Conservation (phyloP, 2,888 invertebrate species). For the Odontocerum albicorne region DNA sequence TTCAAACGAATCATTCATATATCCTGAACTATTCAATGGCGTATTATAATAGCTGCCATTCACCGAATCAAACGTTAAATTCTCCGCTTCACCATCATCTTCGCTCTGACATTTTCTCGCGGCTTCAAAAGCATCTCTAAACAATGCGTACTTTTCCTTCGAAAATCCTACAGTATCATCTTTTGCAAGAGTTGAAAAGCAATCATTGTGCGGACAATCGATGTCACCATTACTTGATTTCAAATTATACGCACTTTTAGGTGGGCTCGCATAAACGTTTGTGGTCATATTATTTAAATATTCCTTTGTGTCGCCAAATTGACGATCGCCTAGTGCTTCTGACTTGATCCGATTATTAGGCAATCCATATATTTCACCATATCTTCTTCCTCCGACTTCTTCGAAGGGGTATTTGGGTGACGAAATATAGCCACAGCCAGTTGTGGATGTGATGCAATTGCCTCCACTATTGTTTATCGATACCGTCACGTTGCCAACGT, state of each 20-base stretch:
- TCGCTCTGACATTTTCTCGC: conserved; percentile 38
- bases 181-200: conserved; percentile 8
- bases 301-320: conserved; percentile 6
- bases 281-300: conserved; percentile 1
- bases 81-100: neutral
- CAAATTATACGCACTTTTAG: conserved; percentile 37
- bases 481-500: conserved; percentile 76
- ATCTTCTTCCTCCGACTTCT: conserved; percentile 9
- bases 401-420: conserved; percentile 32
- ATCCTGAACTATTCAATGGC: conserved; percentile 6
- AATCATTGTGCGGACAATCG: conserved; percentile 12
- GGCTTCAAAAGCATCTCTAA: conserved; percentile 60
- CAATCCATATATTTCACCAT: neutral
- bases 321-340: conserved; percentile 39
- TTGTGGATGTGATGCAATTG: conserved; percentile 68
- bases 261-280: conserved; percentile 7
- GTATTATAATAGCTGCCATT: neutral
- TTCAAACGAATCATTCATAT: conserved; percentile 5
- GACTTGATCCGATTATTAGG: conserved; percentile 18
- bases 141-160: conserved; percentile 60
- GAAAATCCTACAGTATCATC: conserved; percentile 41
- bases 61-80: too few relatives aligned
- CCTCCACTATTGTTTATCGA: conserved; percentile 73
- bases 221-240: conserved; percentile 2
- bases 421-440: conserved; percentile 55